phyloP scores from a whole-genome alignment of 1,140 invertebrate species.

The Metopolophium dirhodum region DNA sequence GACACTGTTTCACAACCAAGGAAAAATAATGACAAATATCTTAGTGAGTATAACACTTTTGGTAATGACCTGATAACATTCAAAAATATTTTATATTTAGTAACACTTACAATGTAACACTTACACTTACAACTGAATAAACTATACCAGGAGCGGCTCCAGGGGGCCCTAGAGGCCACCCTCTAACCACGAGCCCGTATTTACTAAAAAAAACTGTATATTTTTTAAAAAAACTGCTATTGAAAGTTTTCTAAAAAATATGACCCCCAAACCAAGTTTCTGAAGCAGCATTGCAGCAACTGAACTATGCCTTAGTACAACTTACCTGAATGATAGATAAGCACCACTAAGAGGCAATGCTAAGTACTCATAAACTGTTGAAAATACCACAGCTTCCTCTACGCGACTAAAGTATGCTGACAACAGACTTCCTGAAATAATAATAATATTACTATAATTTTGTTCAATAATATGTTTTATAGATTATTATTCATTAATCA shows the following conservation, averaged over 20 bases:
- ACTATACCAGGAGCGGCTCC: not conserved
- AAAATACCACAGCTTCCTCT: slow-evolving; percentile 68
- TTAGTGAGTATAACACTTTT: slow-evolving; percentile 66
- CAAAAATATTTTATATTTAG: not conserved
- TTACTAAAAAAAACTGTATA: too few relatives aligned
- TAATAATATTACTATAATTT: not conserved
- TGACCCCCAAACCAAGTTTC: too few relatives aligned
- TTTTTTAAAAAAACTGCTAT: too few relatives aligned
- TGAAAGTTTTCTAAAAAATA: too few relatives aligned
- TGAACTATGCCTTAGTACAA: not conserved
- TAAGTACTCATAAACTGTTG: slow-evolving; percentile 71
- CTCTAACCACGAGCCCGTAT: too few relatives aligned
- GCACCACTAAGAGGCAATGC: slow-evolving; percentile 71
- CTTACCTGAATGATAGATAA: slow-evolving; percentile 69
- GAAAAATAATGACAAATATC: slow-evolving; percentile 73
- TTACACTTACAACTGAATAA: not conserved
- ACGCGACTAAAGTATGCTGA: slow-evolving; percentile 72
- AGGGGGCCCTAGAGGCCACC: too few relatives aligned
- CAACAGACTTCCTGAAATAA: slow-evolving; percentile 67
- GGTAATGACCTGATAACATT: slow-evolving; percentile 62
- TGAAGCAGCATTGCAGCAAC: too few relatives aligned
- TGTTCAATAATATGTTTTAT: not conserved
- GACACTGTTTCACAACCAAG: slow-evolving; percentile 74
- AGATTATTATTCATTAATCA: not conserved
- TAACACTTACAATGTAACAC: not conserved